Evolutionary conservation across 2,888 invertebrate species (phyloP), one percentile per base, ranked within the genome.

Genomic region (Ectemnius continuus): DNA sequence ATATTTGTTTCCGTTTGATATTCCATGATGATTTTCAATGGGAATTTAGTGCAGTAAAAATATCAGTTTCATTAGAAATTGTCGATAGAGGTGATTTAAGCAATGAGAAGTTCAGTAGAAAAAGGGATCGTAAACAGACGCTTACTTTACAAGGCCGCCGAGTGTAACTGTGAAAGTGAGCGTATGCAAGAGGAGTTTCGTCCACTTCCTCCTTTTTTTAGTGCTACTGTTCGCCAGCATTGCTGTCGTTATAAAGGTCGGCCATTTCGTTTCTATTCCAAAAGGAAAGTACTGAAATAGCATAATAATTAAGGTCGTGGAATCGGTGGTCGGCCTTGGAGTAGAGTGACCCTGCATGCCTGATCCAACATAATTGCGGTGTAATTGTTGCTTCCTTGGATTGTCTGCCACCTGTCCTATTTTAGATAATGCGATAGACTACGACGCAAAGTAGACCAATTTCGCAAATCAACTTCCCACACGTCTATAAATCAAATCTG

Each of bases 61-160:
- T 36, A 36, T 0, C 8, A 1, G 5, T 36, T 36, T 11, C 11
- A 36, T 11, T 36, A 11, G 11, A 36, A 36, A 11, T 36, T 8
- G 36, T 36, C 36, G 6, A 36, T 36, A 36, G 11, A 36, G 6
- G 0, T 36, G 36, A 36, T 36, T 36, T 36, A 11, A 11, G 8
- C 5, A 36, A 36, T 36, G 5, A 36, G 1, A 36, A 36, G 36
- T 36, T 36, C 4, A 36, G 36, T 36, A 36, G 36, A 36, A 36
- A 36, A 36, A 36, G 52, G 52, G 52, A 52, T 52, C 52, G 23
- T 52, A 64, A 61, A 67, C 47, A 23, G 46, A 63, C 72, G 14
- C 63, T 72, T 75, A 69, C 68, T 70, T 76, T 74, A 65, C 67
- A 70, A 74, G 71, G 68, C 62, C 61, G 48, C 45, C 59, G 26